phyloP scores from a whole-genome alignment of 2,888 invertebrate species.

The Phortica okadai region DNA sequence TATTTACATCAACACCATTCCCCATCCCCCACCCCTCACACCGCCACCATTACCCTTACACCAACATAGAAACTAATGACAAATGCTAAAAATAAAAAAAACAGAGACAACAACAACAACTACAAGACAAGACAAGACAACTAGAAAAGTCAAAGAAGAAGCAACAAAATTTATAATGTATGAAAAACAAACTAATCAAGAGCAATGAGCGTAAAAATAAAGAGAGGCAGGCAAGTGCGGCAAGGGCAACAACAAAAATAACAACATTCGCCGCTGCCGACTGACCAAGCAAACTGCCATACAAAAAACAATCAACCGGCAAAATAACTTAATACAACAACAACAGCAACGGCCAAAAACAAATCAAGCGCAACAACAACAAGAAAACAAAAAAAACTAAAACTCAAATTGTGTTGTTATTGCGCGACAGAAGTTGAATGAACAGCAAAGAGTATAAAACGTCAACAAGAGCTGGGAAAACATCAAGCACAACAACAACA shows the following conservation, averaged over 20 bases:
- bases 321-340: constrained; percentile 33
- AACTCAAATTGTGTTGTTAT: constrained; percentile 7
- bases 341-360: constrained; percentile 57
- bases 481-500: constrained; percentile 27
- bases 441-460: constrained; percentile 42
- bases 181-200: constrained; percentile 40
- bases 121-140: background rate
- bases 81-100: background rate
- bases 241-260: background rate
- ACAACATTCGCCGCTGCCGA: background rate
- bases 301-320: constrained; percentile 1
- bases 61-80: background rate
- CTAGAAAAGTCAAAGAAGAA: constrained; percentile 38
- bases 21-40: background rate
- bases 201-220: constrained; percentile 21
- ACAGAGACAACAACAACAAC: background rate
- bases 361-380: constrained; percentile 67
- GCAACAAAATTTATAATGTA: constrained; percentile 32
- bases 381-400: constrained; percentile 68
- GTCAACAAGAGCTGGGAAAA: background rate
- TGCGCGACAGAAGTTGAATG: constrained; percentile 55
- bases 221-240: background rate
- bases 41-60: background rate
- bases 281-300: background rate
- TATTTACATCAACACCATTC: background rate